Percentiles rank a stretch among this genome's conserved stretches.
Conservation (phyloP, 2,797 vertebrate genomes). For the Lates japonicus region DNA sequence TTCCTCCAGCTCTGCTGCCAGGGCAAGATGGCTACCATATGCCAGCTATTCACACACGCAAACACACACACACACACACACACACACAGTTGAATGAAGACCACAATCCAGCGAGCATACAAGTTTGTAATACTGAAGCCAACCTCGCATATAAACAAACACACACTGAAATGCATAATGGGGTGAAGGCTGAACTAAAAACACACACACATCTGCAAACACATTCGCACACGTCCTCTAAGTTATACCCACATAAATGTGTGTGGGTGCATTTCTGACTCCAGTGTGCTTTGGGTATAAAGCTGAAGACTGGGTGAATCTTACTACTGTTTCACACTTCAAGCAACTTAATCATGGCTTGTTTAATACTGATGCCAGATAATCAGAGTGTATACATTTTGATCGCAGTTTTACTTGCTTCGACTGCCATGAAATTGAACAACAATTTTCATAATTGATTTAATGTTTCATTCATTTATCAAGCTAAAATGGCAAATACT, state of each 20-base stretch:
- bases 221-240: neutral
- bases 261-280: neutral
- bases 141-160: constrained; percentile 72
- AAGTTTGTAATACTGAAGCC: constrained; percentile 65
- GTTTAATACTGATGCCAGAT: too few relatives aligned
- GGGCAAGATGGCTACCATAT: constrained; percentile 87
- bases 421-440: neutral
- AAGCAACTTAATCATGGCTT: too few relatives aligned
- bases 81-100: constrained; percentile 54
- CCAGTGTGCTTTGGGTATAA: too few relatives aligned
- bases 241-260: too few relatives aligned
- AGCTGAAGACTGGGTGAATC: too few relatives aligned
- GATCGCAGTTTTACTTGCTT: too few relatives aligned
- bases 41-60: constrained; percentile 81
- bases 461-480: neutral
- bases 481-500: neutral
- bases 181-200: constrained; percentile 37
- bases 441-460: neutral
- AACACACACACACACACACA: constrained; percentile 45
- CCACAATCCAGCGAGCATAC: constrained; percentile 52
- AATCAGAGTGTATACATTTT: too few relatives aligned
- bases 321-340: too few relatives aligned
- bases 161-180: constrained; percentile 60
- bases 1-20: constrained; percentile 82
- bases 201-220: constrained; percentile 4